Evolutionary conservation across 2,888 invertebrate species (phyloP), one percentile per base, ranked within the genome.

Genomic region (Catonia carolina): DNA sequence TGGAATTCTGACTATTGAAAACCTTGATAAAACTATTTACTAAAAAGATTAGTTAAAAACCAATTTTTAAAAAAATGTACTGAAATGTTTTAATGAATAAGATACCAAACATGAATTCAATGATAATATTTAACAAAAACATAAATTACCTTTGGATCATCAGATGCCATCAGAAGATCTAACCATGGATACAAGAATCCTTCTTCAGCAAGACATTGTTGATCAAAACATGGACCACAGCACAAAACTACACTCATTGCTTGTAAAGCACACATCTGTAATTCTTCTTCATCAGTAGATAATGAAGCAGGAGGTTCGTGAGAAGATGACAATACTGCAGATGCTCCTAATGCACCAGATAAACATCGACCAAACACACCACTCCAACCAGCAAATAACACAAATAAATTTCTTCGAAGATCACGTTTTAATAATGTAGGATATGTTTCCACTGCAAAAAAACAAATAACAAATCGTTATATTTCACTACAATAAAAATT

Each of bases 181-280:
- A 99, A 78, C 97, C 97, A 98, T 55, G 89, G 84, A 72, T 96
- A 98, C n/a, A 79, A 67, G 3, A 89, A 83, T 47, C 95, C 95
- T 68, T 97, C 97, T 69, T 96, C 96, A 7, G 86, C 84, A 33
- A 92, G 75, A 23, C 87, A 86, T 48, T 81, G 79, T 0, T 86
- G 81, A 67, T 96, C 91, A 72, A 97, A 98, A 67, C 94, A 91
- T 0, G 95, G 88, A 0, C 99, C 99, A 71, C 97, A 97, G 70
- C 95, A 95, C 1, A 98, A 79, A 22, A 99, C 77, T 8, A 95
- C 90, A 60, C 95, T 93, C 91, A 98, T 96, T 1, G 98, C 97
- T 78, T 94, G 79, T 53, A 84, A 72, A 8, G 84, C 83, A 49
- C 83, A 78, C 47, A 81, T 74, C 68, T 83, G 81, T 58, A 81